These are phyloP conservation scores for Drosophila rhopaloa DNA, from an alignment of 1,140 invertebrate species.

Conservation along the genomic window DNA sequence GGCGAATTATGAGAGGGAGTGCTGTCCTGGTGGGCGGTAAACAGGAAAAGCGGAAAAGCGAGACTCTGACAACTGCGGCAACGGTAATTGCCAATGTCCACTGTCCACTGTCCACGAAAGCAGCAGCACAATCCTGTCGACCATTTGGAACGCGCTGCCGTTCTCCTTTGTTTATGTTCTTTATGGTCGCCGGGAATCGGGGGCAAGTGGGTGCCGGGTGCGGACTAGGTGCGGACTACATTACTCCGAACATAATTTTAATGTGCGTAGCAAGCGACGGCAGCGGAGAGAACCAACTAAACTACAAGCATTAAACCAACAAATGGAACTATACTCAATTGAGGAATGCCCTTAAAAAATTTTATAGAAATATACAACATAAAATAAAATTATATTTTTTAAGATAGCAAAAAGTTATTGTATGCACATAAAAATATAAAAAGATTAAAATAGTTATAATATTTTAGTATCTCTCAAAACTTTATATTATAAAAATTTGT, in stretches of 20 bases:
- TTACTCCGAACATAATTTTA: slow-evolving; percentile 76
- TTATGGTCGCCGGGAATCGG: not conserved
- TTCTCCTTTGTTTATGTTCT: slow-evolving; percentile 63
- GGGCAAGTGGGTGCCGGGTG: not conserved
- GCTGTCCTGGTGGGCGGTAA: not conserved
- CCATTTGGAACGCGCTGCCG: slow-evolving; percentile 50
- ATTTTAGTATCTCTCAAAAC: too few species aligned
- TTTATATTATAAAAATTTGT: too few species aligned
- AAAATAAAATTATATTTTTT: too few species aligned
- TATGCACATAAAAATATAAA: too few species aligned
- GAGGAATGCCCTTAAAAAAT: slow-evolving; percentile 9
- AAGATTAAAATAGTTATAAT: too few species aligned
- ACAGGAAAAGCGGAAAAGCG: slow-evolving; percentile 32
- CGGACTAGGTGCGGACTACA: slow-evolving; percentile 58
- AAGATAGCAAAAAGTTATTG: too few species aligned
- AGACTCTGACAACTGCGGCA: slow-evolving; percentile 73
- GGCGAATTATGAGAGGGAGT: slow-evolving; percentile 54
- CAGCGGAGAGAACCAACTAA: slow-evolving; percentile 49
- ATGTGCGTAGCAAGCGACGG: slow-evolving; percentile 56
- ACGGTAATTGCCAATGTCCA: slow-evolving; percentile 80
- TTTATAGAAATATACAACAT: not conserved
- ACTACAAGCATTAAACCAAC: slow-evolving; percentile 61
- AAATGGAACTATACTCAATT: not conserved
- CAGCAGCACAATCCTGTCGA: slow-evolving; percentile 37
- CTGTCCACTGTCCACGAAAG: slow-evolving; percentile 60